These are phyloP conservation scores for Torymus texanus DNA, from an alignment of 2,888 invertebrate species.

Conservation along the genomic window DNA sequence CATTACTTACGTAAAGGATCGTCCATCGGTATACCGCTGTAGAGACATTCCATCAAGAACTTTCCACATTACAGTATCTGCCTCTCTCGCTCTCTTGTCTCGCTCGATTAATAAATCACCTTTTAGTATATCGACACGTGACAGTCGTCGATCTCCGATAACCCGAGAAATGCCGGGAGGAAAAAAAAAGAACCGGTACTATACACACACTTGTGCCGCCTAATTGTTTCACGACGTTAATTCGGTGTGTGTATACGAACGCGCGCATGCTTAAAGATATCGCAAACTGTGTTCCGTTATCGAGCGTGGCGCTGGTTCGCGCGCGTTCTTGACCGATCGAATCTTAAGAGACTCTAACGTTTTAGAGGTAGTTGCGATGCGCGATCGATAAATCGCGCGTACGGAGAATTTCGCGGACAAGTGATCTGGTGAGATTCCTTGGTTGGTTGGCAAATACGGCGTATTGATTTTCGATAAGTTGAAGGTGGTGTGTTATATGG, in stretches of 20 bases:
- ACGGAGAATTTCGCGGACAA: too few species aligned
- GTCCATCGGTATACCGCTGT: not conserved
- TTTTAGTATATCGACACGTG: conserved; percentile 18
- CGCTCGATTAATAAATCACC: conserved; percentile 34
- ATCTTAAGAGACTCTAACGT: too few species aligned
- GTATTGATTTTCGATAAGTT: too few species aligned
- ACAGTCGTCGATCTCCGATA: conserved; percentile 19
- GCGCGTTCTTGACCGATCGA: too few species aligned
- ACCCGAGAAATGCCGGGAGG: not conserved
- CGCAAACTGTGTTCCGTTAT: too few species aligned
- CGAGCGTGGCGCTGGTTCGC: too few species aligned
- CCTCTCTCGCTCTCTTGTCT: not conserved
- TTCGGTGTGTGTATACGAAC: not conserved
- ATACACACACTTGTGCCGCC: not conserved
- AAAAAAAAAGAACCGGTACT: conserved; percentile 5
- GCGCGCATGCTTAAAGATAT: too few species aligned
- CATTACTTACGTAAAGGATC: conserved; percentile 19
- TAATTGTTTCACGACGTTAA: conserved; percentile 34
- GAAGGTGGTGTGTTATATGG: too few species aligned
- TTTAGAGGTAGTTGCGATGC: too few species aligned
- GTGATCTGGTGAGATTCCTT: too few species aligned
- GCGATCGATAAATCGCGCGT: too few species aligned
- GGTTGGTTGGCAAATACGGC: too few species aligned
- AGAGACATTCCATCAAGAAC: not conserved
- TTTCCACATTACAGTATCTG: not conserved